A percentile compares a stretch with the other conserved stretches of the same genome.
Evolutionary conservation across 2,888 invertebrate genomes (phyloP).

Genomic region (Tineola bisselliella): DNA sequence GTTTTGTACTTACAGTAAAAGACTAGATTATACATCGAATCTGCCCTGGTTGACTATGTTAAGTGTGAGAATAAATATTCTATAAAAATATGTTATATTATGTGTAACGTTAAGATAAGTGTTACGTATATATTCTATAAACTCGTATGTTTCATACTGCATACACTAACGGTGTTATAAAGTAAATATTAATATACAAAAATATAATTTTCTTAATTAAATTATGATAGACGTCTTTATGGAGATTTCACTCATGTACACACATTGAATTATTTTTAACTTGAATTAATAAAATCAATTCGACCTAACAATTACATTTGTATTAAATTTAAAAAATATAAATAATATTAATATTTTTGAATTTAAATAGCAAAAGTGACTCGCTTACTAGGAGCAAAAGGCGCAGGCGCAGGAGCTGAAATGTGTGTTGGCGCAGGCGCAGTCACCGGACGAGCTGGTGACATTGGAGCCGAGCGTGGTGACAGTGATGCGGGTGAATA

Average conservation of each 20-base stretch:
- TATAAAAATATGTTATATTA: neutral
- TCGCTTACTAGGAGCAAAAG: conserved; percentile 61
- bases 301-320: no score
- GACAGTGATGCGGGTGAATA: conserved; percentile 56
- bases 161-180: neutral
- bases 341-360: neutral
- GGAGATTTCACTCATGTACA: neutral
- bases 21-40: neutral
- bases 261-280: no score
- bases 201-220: no score
- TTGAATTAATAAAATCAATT: no score
- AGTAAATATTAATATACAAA: neutral
- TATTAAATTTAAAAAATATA: no score
- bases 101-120: neutral
- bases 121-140: neutral
- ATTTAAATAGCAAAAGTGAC: conserved; percentile 58
- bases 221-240: neutral
- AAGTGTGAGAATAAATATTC: neutral
- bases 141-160: neutral
- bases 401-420: conserved; percentile 26
- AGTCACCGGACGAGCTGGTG: conserved; percentile 51
- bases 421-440: conserved; percentile 15
- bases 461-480: conserved; percentile 60
- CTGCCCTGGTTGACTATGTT: neutral
- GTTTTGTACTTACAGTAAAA: conserved; percentile 3